These are phyloP conservation scores for Procambarus clarkii DNA, from an alignment of 1,140 invertebrate genomes.

Conservation along the genomic window DNA sequence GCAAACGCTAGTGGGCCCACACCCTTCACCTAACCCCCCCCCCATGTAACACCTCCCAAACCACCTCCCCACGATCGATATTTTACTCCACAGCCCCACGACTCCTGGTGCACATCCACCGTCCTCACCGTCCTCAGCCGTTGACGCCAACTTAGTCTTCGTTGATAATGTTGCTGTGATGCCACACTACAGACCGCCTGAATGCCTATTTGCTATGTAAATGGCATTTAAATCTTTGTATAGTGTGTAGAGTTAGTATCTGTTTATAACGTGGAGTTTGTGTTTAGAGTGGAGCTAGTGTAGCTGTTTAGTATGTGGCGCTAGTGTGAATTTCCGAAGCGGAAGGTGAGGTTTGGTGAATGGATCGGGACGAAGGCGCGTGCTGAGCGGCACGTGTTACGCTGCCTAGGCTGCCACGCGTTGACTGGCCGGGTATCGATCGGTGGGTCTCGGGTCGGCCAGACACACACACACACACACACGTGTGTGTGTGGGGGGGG, in stretches of 20 bases:
- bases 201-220: too few relatives aligned
- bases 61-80: conserved; percentile 44
- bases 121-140: too few relatives aligned
- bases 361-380: conserved; percentile 45
- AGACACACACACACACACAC: background rate
- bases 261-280: too few relatives aligned
- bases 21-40: background rate
- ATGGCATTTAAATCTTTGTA: too few relatives aligned
- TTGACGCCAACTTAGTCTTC: background rate
- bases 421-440: conserved; percentile 56
- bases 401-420: conserved; percentile 36
- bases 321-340: background rate
- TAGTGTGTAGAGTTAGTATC: too few relatives aligned
- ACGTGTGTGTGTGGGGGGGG: too few relatives aligned
- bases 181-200: background rate
- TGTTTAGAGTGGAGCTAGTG: too few relatives aligned
- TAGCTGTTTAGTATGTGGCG: too few relatives aligned
- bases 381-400: conserved; percentile 46
- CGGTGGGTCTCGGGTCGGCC: conserved; percentile 18
- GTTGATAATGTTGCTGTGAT: background rate
- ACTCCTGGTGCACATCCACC: background rate
- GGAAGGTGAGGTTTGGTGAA: background rate
- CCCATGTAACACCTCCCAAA: conserved; percentile 20
- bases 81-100: conserved; percentile 14
- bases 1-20: background rate